Evolutionary conservation across 2,113 vertebrate species (phyloP).

Genomic region (Dipodomys spectabilis): DNA sequence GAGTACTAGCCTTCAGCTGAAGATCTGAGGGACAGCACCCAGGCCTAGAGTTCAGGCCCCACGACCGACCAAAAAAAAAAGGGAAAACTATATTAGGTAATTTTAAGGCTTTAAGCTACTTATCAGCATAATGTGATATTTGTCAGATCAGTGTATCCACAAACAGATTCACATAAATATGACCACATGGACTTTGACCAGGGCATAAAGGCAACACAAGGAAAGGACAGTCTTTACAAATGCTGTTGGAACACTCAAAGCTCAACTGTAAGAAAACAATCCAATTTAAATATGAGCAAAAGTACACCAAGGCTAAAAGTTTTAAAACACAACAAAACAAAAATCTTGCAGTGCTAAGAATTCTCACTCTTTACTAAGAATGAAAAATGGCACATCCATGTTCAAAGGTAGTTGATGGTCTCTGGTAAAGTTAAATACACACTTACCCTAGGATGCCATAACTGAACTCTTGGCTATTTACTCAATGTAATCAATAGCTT

Average conservation of each 20-base stretch:
- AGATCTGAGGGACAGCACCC: too few species aligned
- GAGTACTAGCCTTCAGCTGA: too few species aligned
- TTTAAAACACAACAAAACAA: not conserved
- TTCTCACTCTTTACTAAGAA: not conserved
- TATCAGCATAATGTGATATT: not conserved
- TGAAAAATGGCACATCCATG: not conserved
- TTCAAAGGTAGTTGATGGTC: not conserved
- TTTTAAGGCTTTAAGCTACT: not conserved
- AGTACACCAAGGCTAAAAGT: not conserved
- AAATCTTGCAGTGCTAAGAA: too few species aligned
- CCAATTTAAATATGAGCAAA: not conserved
- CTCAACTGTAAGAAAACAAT: not conserved
- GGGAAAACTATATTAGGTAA: not conserved
- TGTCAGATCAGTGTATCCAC: not conserved
- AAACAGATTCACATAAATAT: not conserved
- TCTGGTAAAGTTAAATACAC: not conserved
- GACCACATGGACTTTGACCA: too few species aligned
- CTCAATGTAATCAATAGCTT: not conserved
- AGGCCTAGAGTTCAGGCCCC: too few species aligned
- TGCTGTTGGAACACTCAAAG: not conserved
- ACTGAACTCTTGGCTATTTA: not conserved
- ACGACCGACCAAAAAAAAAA: too few species aligned
- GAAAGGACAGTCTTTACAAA: too few species aligned
- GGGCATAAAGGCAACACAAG: not conserved
- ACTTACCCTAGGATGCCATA: not conserved